A percentile compares a stretch with the other conserved stretches of the same genome.
Evolutionary conservation across 2,888 invertebrate species (phyloP).

Genomic region (Rhingia campestris): DNA sequence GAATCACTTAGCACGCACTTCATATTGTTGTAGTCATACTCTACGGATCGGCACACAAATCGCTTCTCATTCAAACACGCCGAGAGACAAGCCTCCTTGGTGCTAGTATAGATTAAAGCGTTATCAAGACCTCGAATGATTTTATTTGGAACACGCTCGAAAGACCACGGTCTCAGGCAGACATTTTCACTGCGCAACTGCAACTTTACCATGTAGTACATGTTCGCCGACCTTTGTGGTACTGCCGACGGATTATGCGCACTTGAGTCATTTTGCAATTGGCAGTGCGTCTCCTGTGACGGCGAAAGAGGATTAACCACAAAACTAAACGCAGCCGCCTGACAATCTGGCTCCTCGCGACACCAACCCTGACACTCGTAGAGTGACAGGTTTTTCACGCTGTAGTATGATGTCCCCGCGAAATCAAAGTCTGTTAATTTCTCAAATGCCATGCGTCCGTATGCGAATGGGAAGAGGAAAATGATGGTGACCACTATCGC

Average conservation of each 20-base stretch:
- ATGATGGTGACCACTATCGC: constrained; percentile 66
- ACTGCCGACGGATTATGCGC: constrained; percentile 94
- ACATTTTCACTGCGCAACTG: constrained; percentile 93
- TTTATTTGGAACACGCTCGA: constrained; percentile 96
- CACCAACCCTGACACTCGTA: constrained; percentile 98
- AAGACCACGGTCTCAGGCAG: constrained; percentile 95
- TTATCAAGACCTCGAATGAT: constrained; percentile 95
- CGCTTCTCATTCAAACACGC: constrained; percentile 96
- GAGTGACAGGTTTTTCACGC: constrained; percentile 93
- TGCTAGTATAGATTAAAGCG: constrained; percentile 95
- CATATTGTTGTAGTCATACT: constrained; percentile 96
- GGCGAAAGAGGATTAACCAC: constrained; percentile 96
- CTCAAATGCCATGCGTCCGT: constrained; percentile 94
- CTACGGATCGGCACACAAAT: constrained; percentile 94
- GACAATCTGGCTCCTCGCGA: constrained; percentile 94
- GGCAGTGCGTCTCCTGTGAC: constrained; percentile 94
- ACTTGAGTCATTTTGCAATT: constrained; percentile 95
- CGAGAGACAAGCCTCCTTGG: constrained; percentile 96
- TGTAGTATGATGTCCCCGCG: constrained; percentile 95
- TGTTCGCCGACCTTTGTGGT: constrained; percentile 92
- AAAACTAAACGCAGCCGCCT: constrained; percentile 96
- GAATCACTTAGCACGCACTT: constrained; percentile 95
- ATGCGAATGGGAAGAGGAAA: constrained; percentile 78
- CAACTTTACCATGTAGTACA: constrained; percentile 97
- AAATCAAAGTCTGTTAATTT: constrained; percentile 96